phyloP scores from a whole-genome alignment of 2,113 vertebrate genomes.

The Istiophorus platypterus region DNA sequence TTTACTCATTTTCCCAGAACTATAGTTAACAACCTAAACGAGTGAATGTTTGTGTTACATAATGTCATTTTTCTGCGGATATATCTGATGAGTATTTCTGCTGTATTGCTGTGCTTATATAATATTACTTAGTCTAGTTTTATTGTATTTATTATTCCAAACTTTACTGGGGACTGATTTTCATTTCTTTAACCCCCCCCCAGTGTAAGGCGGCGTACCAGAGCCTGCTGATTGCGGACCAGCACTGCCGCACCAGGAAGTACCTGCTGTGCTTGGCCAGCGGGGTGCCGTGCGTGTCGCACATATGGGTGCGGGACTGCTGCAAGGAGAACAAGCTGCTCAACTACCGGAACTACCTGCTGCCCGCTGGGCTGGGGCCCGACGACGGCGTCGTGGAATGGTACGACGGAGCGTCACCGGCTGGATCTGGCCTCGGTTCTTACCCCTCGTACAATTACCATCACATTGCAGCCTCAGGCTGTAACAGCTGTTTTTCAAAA shows the following conservation, averaged over 20 bases:
- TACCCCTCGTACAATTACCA: no score
- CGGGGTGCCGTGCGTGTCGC: conserved; percentile 96
- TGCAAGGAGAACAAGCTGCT: conserved; percentile 96
- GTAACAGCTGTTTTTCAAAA: no score
- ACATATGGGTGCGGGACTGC: conserved; percentile 96
- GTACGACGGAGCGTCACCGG: conserved; percentile 83
- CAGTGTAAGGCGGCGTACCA: conserved; percentile 95
- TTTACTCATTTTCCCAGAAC: no score
- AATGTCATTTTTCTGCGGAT: no score
- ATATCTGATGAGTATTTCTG: no score
- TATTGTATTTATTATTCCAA: not conserved
- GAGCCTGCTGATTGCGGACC: conserved; percentile 96
- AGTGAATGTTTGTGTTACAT: no score
- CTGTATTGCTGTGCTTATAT: no score
- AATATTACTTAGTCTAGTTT: not conserved
- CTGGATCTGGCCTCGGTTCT: no score
- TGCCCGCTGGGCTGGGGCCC: conserved; percentile 93
- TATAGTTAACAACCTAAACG: no score
- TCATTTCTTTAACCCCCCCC: no score
- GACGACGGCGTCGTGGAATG: conserved; percentile 91
- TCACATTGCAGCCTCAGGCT: no score
- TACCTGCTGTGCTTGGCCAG: conserved; percentile 96
- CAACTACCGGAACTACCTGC: conserved; percentile 94
- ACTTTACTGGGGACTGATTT: no score
- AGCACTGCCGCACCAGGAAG: conserved; percentile 93